These are phyloP conservation scores for Lasaia peninsularis DNA, from an alignment of 1,140 invertebrate species.

Conservation along the genomic window DNA sequence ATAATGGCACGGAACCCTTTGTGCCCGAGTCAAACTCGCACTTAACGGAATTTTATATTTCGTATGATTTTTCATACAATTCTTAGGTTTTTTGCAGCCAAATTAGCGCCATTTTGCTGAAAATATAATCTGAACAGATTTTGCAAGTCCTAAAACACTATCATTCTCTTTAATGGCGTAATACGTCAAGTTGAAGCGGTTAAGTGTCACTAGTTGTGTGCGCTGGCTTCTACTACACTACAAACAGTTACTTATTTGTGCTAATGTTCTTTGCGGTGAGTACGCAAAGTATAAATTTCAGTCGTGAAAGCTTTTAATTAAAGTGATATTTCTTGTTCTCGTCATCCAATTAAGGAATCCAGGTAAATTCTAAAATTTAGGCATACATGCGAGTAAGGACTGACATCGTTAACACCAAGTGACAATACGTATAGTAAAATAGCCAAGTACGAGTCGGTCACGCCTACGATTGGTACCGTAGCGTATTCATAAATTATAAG, in stretches of 20 bases:
- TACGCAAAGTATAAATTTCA: conserved; percentile 7
- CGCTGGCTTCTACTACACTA: conserved; percentile 33
- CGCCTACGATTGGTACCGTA: no score
- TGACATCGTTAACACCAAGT: no score
- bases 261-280: conserved; percentile 3
- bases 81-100: no score
- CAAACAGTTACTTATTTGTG: conserved; percentile 18
- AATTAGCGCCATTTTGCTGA: conserved; percentile 16
- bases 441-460: no score
- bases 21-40: no score
- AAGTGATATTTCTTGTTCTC: background rate
- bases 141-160: conserved; percentile 30
- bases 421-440: no score
- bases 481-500: no score
- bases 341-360: background rate
- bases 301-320: background rate
- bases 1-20: no score
- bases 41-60: no score
- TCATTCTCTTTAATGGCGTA: conserved; percentile 46
- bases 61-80: no score
- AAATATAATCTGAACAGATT: conserved; percentile 33
- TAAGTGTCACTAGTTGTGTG: conserved; percentile 29
- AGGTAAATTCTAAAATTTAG: background rate
- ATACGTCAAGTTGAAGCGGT: conserved; percentile 41
- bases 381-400: background rate